Percentiles rank a stretch among this genome's conserved stretches.
Conservation (phyloP, 2,113 vertebrate genomes). For the Edolisoma coerulescens region DNA sequence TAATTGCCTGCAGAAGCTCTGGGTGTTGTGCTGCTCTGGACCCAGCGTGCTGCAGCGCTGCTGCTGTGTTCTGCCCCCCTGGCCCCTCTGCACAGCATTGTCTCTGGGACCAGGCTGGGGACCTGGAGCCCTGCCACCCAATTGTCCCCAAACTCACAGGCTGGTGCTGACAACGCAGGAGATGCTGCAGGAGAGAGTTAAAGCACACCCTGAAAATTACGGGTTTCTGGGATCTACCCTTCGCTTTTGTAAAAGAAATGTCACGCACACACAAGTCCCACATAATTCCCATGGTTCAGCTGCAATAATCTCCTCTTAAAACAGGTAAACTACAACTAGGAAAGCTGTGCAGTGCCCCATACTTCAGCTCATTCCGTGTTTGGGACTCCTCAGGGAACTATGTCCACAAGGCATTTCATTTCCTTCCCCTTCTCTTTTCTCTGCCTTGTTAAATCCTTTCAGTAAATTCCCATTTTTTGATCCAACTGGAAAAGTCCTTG, state of each 20-base stretch:
- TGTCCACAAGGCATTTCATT: neutral
- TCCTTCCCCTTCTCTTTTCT: neutral
- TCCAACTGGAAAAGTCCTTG: neutral
- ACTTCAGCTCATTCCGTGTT: neutral
- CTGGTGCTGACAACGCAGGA: neutral
- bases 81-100: neutral
- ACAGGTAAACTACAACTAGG: neutral
- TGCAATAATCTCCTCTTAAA: neutral
- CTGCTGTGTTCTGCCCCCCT: neutral
- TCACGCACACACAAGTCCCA: neutral
- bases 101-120: neutral
- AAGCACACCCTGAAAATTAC: fast-evolving
- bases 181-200: neutral
- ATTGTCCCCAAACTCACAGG: neutral
- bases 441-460: neutral
- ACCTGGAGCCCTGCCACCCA: neutral
- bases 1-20: neutral
- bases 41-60: fast-evolving
- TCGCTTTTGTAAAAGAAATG: neutral
- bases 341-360: neutral
- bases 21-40: neutral
- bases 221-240: neutral
- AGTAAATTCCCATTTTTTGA: neutral
- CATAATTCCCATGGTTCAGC: neutral
- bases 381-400: neutral